Percentiles rank a stretch among this genome's conserved stretches.
phyloP scores from a whole-genome alignment of 2,797 vertebrate genomes.

The Propithecus perrieri region DNA sequence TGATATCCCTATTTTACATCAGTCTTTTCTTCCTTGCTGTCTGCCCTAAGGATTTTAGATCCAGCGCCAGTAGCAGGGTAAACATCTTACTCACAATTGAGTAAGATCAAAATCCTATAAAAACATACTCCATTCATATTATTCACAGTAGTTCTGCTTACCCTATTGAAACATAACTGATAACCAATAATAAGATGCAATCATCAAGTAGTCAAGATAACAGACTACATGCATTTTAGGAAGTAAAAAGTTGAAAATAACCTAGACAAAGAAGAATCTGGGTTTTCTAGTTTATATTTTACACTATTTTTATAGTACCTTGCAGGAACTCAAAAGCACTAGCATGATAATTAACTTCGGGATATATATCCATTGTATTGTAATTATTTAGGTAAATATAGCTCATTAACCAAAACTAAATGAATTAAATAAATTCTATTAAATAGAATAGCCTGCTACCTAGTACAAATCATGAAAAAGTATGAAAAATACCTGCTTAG shows the following conservation, averaged over 20 bases:
- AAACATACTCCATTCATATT: not conserved
- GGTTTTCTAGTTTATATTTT: not conserved
- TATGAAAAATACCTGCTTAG: not conserved
- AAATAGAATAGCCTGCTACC: not conserved
- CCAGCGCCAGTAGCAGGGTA: not conserved
- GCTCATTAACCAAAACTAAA: slow-evolving; percentile 7
- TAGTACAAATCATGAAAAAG: not conserved
- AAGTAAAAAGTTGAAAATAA: not conserved
- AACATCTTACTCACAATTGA: not conserved
- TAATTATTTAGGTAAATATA: not conserved
- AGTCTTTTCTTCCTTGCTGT: not conserved
- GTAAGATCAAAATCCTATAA: not conserved
- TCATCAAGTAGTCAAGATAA: not conserved
- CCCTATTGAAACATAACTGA: not conserved
- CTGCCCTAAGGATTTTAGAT: not conserved
- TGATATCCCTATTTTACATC: not conserved
- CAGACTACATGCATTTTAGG: not conserved
- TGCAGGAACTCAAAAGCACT: not conserved
- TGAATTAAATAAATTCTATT: not conserved
- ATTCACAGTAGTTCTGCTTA: not conserved
- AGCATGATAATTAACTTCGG: not conserved
- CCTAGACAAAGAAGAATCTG: not conserved
- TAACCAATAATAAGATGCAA: not conserved
- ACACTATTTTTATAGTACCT: not conserved
- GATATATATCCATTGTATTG: not conserved